Evolutionary conservation across 2,888 invertebrate species (phyloP).

Genomic region (Drosophila planitibia): DNA sequence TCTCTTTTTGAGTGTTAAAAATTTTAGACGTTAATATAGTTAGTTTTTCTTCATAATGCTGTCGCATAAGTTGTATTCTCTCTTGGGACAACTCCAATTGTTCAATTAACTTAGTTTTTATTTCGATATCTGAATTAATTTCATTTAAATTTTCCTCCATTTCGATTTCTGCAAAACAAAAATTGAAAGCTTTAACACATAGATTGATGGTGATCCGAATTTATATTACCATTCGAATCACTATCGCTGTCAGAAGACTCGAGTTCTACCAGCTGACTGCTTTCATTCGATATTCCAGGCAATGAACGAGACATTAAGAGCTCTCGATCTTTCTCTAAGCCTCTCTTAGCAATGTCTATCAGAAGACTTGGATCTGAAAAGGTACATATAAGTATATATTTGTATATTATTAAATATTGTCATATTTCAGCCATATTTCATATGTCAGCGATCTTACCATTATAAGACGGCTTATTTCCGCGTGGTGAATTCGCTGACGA

Average conservation of each 20-base stretch:
- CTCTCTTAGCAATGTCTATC: constrained; percentile 92
- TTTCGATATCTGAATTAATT: constrained; percentile 96
- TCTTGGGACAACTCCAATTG: constrained; percentile 96
- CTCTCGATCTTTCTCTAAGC: constrained; percentile 89
- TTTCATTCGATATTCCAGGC: constrained; percentile 86
- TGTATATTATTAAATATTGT: not conserved
- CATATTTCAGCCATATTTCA: too few relatives aligned
- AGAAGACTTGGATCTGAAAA: constrained; percentile 85
- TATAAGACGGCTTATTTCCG: constrained; percentile 42
- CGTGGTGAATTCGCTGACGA: constrained; percentile 37
- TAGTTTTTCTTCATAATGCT: constrained; percentile 97
- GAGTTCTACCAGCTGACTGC: constrained; percentile 87
- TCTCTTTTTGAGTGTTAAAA: constrained; percentile 94
- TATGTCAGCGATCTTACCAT: constrained; percentile 53
- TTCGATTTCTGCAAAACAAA: constrained; percentile 84
- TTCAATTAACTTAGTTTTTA: constrained; percentile 97
- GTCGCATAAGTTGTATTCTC: constrained; percentile 92
- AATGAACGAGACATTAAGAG: constrained; percentile 84
- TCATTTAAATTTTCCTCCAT: constrained; percentile 94
- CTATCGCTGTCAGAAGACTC: constrained; percentile 87
- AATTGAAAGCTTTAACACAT: not conserved
- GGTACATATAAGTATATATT: not conserved
- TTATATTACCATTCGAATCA: constrained; percentile 88
- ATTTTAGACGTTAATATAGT: constrained; percentile 93
- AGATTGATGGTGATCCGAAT: constrained; percentile 49